Base-by-base conservation (phyloP, 1,140 invertebrate species). In the Monochamus saltuarius region DNA sequence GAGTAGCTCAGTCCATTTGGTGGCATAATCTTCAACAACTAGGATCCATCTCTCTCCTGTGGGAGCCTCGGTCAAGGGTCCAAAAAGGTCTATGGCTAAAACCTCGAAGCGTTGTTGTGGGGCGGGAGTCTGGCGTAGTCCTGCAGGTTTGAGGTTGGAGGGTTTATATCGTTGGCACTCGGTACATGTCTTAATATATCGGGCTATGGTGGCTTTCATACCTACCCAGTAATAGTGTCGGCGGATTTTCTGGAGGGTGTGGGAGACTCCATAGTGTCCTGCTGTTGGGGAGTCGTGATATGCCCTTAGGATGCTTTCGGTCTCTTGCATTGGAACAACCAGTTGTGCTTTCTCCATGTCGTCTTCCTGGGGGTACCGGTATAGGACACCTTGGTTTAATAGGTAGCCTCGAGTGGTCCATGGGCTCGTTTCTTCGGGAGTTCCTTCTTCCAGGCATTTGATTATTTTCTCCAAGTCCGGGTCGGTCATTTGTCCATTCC, bases 341-440 rank as follows among this genome's bases (percentile, higher is more conserved):
- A 71, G 54, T 56, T 68, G 65, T 13, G 64, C 47, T 13, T 67
- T 62, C 45, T 74, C 71, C 40, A 72, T 68, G 7, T 75, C 70
- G 14, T 45, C 40, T 36, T 66, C 59, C 9, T 51, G 46, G 6
- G 22, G 43, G 19, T 62, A 59, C 40, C 67, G 55, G 51, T 71
- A 72, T 7, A 72, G 61, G 0, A 75, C 29, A 8, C 74, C 72
- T 35, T 72, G 54, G 22, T 46, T 58, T 51, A 73, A 55, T 1
- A 65, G 10, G 63, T 65, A 52, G 58, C 64, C 42, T 57, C 58
- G 10, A 56, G 8, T 10, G 51, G 60, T 56, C 53, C 70, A 38
- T 14, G 4, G 2, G 43, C 6, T 11, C 4, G n/a, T 10, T 4
- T 53, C 39, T 8, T 39, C 35, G n/a, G 2, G 2, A 29, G 22